Evolutionary conservation across 1,140 invertebrate genomes (phyloP), one percentile per base, ranked within the genome.

Genomic region (Platyscapa corneri): DNA sequence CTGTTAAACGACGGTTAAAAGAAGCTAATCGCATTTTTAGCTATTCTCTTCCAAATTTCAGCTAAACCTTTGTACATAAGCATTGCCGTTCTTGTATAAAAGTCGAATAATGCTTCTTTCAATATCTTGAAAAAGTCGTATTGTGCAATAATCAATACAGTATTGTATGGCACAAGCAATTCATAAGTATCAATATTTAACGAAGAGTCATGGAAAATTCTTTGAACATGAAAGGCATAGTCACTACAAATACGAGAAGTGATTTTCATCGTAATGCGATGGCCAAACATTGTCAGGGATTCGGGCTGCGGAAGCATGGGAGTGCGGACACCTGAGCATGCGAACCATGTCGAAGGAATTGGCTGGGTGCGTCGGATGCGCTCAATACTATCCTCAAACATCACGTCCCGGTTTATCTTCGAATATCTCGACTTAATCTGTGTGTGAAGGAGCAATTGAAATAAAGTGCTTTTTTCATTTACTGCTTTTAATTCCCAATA

Each of bases 231-330:
- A 53, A 53, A 53, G 49, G 49, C 49, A 16, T 7, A 53, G 18
- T 3, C 49, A 27, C 30, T 42, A 46, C 42, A 12, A 46, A 46
- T n/a, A 20, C 46, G 56, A 46, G 34, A 83, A 86, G 80, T 86
- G 80, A 64, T 84, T 87, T 83, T 85, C 75, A 27, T 10, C 3
- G 80, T 87, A 87, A 87, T 87, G 64, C 83, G 56, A 78, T 82
- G 53, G 37, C 10, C 83, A 87, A 87, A 87, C 74, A 87, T 37
- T n/a, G 37, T 0, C 70, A 14, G 6, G 34, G 37, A 53, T 70
- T 49, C 8, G 23, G 7, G 7, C 23, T 27, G 23, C 1, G 56
- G 1, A 27, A 3, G 5, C 56, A 60, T 76, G 76, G 39, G 70
- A 76, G 32, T 46, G 27, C 23, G 46, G 46, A 80, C 83, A 87